Evolutionary conservation across 2,113 vertebrate species (phyloP).

Genomic region (Syngnathus floridae): DNA sequence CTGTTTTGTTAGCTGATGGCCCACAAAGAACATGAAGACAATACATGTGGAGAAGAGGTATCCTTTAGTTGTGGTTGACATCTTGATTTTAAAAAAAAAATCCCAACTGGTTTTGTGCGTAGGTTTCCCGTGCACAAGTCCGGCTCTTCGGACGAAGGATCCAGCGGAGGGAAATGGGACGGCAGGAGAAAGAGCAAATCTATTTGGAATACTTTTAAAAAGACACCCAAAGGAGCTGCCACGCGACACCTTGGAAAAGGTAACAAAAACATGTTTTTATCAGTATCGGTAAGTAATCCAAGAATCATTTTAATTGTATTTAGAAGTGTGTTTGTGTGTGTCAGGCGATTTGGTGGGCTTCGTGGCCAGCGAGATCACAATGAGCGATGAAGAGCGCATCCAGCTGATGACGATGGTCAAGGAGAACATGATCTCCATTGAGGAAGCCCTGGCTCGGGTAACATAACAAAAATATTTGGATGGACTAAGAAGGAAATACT

Average conservation of each 20-base stretch:
- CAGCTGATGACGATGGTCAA: slow-evolving; percentile 99
- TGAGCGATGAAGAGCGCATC: slow-evolving; percentile 96
- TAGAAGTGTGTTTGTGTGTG: no score
- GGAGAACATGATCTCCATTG: slow-evolving; percentile 97
- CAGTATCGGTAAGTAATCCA: no score
- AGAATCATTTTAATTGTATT: no score
- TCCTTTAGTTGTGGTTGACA: neutral
- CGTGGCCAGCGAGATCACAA: slow-evolving; percentile 93
- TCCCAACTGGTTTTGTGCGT: slow-evolving; percentile 20
- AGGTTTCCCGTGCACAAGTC: slow-evolving; percentile 89
- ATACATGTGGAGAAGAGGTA: slow-evolving; percentile 60
- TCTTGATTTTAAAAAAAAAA: neutral
- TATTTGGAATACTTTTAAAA: slow-evolving; percentile 93
- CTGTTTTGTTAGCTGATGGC: slow-evolving; percentile 4
- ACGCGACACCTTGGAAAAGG: slow-evolving; percentile 85
- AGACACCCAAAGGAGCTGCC: slow-evolving; percentile 80
- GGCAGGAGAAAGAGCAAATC: slow-evolving; percentile 93
- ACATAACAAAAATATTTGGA: neutral
- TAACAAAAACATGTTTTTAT: slow-evolving; percentile 30
- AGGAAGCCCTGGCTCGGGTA: slow-evolving; percentile 94
- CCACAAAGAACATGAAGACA: slow-evolving; percentile 49
- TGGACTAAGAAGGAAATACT: neutral
- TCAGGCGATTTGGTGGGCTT: slow-evolving; percentile 90
- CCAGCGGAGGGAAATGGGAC: slow-evolving; percentile 89
- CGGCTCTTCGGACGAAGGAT: slow-evolving; percentile 82